Conservation (phyloP, 2,113 vertebrate genomes). For the Peromyscus californicus region DNA sequence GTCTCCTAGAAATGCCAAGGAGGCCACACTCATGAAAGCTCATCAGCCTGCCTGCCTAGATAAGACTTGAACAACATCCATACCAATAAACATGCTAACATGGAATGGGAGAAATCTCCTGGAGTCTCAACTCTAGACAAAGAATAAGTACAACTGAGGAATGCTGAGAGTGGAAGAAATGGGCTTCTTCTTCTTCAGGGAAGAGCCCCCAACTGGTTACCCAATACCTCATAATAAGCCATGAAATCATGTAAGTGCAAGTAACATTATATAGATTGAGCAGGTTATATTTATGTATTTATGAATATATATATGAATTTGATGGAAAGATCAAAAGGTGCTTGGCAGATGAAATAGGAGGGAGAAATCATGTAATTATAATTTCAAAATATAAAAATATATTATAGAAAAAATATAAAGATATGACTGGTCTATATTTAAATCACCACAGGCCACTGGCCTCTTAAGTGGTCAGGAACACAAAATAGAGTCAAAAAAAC, state of each 20-base stretch:
- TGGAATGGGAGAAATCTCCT: neutral
- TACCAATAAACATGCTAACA: neutral
- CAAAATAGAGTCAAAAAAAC: neutral
- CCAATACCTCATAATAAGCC: neutral
- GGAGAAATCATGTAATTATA: neutral
- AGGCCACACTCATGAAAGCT: neutral
- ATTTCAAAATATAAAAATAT: neutral
- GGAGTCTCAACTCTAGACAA: too few species aligned
- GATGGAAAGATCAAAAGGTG: neutral
- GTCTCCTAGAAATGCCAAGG: neutral
- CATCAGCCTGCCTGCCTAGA: neutral
- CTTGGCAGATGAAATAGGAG: neutral
- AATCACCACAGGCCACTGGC: neutral
- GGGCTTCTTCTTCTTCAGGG: neutral
- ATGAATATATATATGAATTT: neutral
- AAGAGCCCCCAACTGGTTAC: neutral
- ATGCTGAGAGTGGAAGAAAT: neutral
- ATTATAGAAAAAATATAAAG: neutral
- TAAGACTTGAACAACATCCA: neutral
- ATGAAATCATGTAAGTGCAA: neutral
- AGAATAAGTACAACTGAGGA: neutral
- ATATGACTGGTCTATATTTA: neutral
- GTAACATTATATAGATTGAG: neutral
- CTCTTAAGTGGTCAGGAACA: neutral
- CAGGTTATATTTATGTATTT: neutral